Evolutionary conservation across 2,888 invertebrate species (phyloP).

Genomic region (Melanostoma mellinum): DNA sequence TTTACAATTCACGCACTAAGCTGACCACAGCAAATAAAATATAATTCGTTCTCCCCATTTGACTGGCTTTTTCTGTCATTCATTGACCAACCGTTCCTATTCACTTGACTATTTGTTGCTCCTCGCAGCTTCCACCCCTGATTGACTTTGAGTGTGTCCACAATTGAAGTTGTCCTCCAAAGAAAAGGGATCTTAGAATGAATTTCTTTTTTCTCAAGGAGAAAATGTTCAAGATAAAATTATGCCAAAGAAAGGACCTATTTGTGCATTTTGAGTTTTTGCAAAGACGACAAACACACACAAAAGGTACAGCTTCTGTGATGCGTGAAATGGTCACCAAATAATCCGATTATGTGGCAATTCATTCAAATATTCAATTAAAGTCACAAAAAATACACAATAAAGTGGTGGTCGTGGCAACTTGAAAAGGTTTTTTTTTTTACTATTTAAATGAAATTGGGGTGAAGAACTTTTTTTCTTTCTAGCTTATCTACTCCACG

Average conservation of each 20-base stretch:
- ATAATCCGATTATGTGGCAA: conserved; percentile 80
- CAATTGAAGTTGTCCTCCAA: conserved; percentile 51
- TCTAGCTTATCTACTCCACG: too few relatives aligned
- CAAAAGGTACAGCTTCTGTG: conserved; percentile 72
- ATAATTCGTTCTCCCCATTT: conserved; percentile 30
- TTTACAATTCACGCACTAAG: conserved; percentile 64
- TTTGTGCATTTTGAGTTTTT: conserved; percentile 42
- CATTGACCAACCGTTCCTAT: not conserved
- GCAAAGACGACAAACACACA: conserved; percentile 26
- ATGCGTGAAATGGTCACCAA: conserved; percentile 79
- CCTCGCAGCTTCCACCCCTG: conserved; percentile 34
- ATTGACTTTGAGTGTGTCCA: conserved; percentile 44
- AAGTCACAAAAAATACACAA: conserved; percentile 35
- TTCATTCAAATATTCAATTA: conserved; percentile 68
- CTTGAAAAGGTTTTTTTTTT: too few relatives aligned
- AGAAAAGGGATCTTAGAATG: conserved; percentile 24
- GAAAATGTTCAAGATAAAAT: conserved; percentile 27
- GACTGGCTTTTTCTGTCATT: not conserved
- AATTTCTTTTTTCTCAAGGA: conserved; percentile 26
- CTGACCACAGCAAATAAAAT: conserved; percentile 50
- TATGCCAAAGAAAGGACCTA: conserved; percentile 45
- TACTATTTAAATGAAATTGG: too few relatives aligned
- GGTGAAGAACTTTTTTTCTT: too few relatives aligned
- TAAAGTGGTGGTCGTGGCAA: too few relatives aligned
- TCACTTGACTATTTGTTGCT: conserved; percentile 25